These are phyloP conservation scores for Drosophila melanocephala DNA, from an alignment of 2,888 invertebrate species.

Conservation along the genomic window DNA sequence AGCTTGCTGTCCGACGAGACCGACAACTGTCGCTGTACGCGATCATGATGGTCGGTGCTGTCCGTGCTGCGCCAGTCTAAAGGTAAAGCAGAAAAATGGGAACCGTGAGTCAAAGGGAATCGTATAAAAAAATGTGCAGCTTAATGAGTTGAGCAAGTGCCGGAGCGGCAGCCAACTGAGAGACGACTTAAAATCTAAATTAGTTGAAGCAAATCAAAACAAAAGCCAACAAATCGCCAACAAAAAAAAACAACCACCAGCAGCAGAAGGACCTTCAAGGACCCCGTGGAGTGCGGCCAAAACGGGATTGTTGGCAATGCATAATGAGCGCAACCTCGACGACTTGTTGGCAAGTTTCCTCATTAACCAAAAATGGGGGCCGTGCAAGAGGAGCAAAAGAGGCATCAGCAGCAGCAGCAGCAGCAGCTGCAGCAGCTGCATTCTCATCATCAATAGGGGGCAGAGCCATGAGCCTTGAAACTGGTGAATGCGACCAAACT, in stretches of 20 bases:
- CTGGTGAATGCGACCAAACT: slow-evolving; percentile 23
- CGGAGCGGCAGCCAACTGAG: slow-evolving; percentile 4
- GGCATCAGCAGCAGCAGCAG: not conserved
- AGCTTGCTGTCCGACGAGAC: slow-evolving; percentile 97
- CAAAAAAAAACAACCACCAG: not conserved
- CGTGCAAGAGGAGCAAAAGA: not conserved
- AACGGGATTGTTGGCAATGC: slow-evolving; percentile 49
- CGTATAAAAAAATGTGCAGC: slow-evolving; percentile 40
- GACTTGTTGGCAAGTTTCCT: slow-evolving; percentile 55
- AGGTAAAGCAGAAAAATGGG: slow-evolving; percentile 41
- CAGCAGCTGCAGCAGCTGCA: slow-evolving; percentile 3
- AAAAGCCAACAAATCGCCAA: slow-evolving; percentile 53
- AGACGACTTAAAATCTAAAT: slow-evolving; percentile 62
- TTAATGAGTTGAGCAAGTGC: slow-evolving; percentile 71
- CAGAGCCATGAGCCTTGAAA: slow-evolving; percentile 50
- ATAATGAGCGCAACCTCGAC: slow-evolving; percentile 62
- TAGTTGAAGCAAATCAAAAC: slow-evolving; percentile 45
- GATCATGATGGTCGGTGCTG: slow-evolving; percentile 91
- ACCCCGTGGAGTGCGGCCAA: slow-evolving; percentile 30
- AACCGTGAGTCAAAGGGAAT: slow-evolving; percentile 9
- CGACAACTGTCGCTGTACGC: slow-evolving; percentile 95
- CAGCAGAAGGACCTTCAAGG: slow-evolving; percentile 39
- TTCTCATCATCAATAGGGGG: slow-evolving; percentile 54
- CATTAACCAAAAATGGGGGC: slow-evolving; percentile 37
- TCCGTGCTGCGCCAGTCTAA: slow-evolving; percentile 90